phyloP scores from a whole-genome alignment of 2,888 invertebrate genomes.

The Lasioglossum figueresi region DNA sequence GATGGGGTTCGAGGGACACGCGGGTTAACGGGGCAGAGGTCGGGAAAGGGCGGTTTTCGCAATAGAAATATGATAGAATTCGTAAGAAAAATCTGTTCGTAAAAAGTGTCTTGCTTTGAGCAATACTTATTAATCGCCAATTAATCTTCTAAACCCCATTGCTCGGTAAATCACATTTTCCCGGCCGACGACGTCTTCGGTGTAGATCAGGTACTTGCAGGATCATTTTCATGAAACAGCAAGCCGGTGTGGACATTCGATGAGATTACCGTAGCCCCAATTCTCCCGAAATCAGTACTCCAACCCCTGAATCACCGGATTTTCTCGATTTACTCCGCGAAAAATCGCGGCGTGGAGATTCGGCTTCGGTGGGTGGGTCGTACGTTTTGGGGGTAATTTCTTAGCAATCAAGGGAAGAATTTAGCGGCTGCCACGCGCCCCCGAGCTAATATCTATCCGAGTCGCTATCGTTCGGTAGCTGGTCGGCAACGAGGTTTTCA shows the following conservation, averaged over 20 bases:
- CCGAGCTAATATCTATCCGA: conserved; percentile 70
- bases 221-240: not conserved
- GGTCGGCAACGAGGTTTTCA: conserved; percentile 82
- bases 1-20: conserved; percentile 1
- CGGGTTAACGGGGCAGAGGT: not conserved
- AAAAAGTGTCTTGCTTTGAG: too few species aligned
- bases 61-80: too few species aligned
- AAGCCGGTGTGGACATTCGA: not conserved
- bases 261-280: not conserved
- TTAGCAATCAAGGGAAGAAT: conserved; percentile 79
- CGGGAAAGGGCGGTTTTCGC: not conserved
- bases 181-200: too few species aligned
- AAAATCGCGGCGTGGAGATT: too few species aligned
- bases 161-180: too few species aligned
- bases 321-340: conserved; percentile 11
- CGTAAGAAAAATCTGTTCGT: too few species aligned
- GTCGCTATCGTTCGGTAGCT: conserved; percentile 66
- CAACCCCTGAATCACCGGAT: conserved; percentile 14
- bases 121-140: not conserved
- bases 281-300: not conserved
- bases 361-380: conserved; percentile 9
- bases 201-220: not conserved
- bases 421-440: conserved; percentile 59
- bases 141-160: not conserved
- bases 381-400: conserved; percentile 76